phyloP scores from a whole-genome alignment of 2,888 invertebrate genomes.

The Xylota sylvarum region DNA sequence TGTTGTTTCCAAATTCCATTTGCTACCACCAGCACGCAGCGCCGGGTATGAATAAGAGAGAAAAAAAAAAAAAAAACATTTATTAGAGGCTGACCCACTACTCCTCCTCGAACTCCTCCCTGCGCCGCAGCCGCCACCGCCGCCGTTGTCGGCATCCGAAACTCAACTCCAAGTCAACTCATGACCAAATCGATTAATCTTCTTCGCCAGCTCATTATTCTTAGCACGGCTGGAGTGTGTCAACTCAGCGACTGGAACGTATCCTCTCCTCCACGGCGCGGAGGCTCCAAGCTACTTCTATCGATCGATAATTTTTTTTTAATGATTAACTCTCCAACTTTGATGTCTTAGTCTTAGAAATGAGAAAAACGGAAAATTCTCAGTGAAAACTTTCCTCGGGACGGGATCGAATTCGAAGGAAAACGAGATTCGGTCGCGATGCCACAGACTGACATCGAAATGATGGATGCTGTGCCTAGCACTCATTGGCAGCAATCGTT shows the following conservation, averaged over 20 bases:
- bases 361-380: constrained; percentile 30
- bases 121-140: neutral
- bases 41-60: neutral
- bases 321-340: constrained; percentile 73
- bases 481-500: constrained; percentile 74
- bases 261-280: constrained; percentile 49
- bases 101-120: constrained; percentile 44
- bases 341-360: constrained; percentile 75
- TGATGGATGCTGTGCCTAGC: constrained; percentile 69
- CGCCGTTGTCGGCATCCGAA: constrained; percentile 50
- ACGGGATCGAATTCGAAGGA: constrained; percentile 27
- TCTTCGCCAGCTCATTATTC: constrained; percentile 76
- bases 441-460: constrained; percentile 35
- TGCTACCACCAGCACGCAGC: constrained; percentile 54
- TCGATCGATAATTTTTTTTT: constrained; percentile 76
- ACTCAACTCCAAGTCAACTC: constrained; percentile 73
- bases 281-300: constrained; percentile 60
- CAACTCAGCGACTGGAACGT: constrained; percentile 74
- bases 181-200: constrained; percentile 76
- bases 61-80: constrained; percentile 65
- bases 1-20: constrained; percentile 64
- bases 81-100: constrained; percentile 74
- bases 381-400: constrained; percentile 42
- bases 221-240: constrained; percentile 75
- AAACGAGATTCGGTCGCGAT: constrained; percentile 46